Base-by-base conservation (phyloP, 2,888 invertebrate species). In the Geophilus truncorum region DNA sequence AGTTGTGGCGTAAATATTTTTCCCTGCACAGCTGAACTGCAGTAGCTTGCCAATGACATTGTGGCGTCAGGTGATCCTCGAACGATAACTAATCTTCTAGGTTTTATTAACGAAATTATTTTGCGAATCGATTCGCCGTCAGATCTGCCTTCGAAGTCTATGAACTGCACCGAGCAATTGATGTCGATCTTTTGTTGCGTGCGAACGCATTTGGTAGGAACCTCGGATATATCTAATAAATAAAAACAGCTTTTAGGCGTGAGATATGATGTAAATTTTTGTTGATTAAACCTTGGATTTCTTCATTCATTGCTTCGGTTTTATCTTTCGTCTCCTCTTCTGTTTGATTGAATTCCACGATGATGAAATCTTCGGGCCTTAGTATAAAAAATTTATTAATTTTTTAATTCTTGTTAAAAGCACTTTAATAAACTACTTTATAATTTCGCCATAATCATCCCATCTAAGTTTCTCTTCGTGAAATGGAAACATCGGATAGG, bases 391-490 rank as follows among this genome's bases (percentile, higher is more conserved):
- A 40, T 36, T 45, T 45, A 78, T 15, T 12, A 28, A 34, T n/a
- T 23, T 21, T 25, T 30, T 23, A 18, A 32, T 23, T 21, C 21
- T 10, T 4, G 21, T 34, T 77, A 12, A n/a, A 6, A 2, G 32
- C 4, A 30, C 3, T 28, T 32, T 10, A 30, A 34, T 30, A 34
- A 7, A 7, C 12, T 30, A 87, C 87, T 90, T 90, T 80, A 99
- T 94, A 62, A 96, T 91, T 88, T 98, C 98, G 0, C 99, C 98
- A 86, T 98, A 99, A 86, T 98, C 98, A 85, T 98, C 98, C 85
- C 92, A 91, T 86, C 95, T 92, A 32, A 96, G 90, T 86, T 96
- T 92, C 82, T 97, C 97, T 86, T 98, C 98, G 76, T 93, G 91
- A 86, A 93, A 94, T 0, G 98, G 98, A 88, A 94, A 99, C 95